Percentiles rank a stretch among this genome's conserved stretches.
Conservation (phyloP, 2,888 invertebrate genomes). For the Acronicta psi region DNA sequence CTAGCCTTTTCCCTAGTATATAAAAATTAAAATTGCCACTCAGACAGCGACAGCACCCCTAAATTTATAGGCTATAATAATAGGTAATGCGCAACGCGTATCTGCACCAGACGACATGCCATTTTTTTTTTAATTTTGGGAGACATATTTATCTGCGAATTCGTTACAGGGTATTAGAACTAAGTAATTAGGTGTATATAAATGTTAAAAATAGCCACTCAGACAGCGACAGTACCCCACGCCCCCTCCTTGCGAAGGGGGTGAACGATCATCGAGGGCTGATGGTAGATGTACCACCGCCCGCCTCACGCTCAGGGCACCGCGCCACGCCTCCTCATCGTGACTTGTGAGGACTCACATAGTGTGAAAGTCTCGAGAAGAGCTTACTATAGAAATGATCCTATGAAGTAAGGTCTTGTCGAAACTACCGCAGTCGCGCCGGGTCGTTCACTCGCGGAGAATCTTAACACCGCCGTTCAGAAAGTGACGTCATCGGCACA, state of each 20-base stretch:
- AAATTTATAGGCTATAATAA: too few species aligned
- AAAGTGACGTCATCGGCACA: slow-evolving; percentile 11
- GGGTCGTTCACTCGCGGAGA: slow-evolving; percentile 9
- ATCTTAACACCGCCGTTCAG: slow-evolving; percentile 20
- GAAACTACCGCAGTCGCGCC: background rate
- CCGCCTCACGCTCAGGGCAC: slow-evolving; percentile 40
- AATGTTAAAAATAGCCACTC: slow-evolving; percentile 21
- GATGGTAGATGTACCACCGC: slow-evolving; percentile 23
- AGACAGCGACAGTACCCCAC: slow-evolving; percentile 41
- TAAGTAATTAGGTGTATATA: too few species aligned
- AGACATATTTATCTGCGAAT: too few species aligned
- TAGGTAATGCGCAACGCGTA: too few species aligned
- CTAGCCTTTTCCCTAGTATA: too few species aligned
- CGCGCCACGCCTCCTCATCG: slow-evolving; percentile 38
- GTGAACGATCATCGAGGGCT: slow-evolving; percentile 40
- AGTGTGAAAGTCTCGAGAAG: slow-evolving; percentile 38
- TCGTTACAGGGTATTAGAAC: too few species aligned
- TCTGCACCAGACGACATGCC: too few species aligned
- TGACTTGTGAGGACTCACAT: slow-evolving; percentile 32
- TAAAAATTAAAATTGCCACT: slow-evolving; percentile 18
- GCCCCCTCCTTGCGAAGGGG: slow-evolving; percentile 15
- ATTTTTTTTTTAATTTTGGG: too few species aligned
- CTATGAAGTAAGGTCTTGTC: slow-evolving; percentile 37
- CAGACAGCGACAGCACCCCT: slow-evolving; percentile 44
- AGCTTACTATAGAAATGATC: slow-evolving; percentile 36